Conservation (phyloP, 2,113 vertebrate genomes). For the Paedocypris sp. region DNA sequence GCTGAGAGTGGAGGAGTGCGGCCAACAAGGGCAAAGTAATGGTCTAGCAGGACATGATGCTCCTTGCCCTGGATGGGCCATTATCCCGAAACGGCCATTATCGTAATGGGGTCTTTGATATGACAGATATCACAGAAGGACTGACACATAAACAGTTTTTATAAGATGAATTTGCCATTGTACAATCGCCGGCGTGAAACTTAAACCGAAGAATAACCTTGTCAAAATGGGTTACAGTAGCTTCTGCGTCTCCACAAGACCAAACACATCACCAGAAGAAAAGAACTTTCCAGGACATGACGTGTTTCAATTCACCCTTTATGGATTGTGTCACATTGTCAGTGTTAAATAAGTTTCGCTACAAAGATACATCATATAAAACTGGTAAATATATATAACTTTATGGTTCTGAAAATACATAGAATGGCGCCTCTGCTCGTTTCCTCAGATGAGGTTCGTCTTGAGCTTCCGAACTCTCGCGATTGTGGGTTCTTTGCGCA, state of each 20-base stretch:
- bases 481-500: conserved; percentile 53
- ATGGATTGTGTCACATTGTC: conserved; percentile 61
- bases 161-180: conserved; percentile 14
- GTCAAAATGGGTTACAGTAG: conserved; percentile 12
- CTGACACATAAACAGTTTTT: conserved; percentile 26
- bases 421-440: conserved; percentile 43
- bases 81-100: conserved; percentile 20
- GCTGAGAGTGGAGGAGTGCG: conserved; percentile 1
- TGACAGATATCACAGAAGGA: conserved; percentile 16
- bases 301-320: conserved; percentile 54
- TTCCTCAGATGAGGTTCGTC: conserved; percentile 36
- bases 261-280: too few relatives aligned
- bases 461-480: conserved; percentile 60
- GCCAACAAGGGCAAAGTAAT: conserved; percentile 25
- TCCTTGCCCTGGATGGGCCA: neutral
- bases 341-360: conserved; percentile 84
- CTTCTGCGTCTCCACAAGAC: neutral
- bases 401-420: conserved; percentile 91
- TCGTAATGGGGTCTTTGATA: conserved; percentile 16
- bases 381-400: conserved; percentile 94
- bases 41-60: conserved; percentile 21
- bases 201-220: conserved; percentile 6
- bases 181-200: conserved; percentile 11
- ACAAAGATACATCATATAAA: conserved; percentile 91
- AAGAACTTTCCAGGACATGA: conserved; percentile 45